A percentile compares a stretch with the other conserved stretches of the same genome.
These are phyloP conservation scores for Orchesella cincta DNA, from an alignment of 1,140 invertebrate genomes.

Conservation along the genomic window DNA sequence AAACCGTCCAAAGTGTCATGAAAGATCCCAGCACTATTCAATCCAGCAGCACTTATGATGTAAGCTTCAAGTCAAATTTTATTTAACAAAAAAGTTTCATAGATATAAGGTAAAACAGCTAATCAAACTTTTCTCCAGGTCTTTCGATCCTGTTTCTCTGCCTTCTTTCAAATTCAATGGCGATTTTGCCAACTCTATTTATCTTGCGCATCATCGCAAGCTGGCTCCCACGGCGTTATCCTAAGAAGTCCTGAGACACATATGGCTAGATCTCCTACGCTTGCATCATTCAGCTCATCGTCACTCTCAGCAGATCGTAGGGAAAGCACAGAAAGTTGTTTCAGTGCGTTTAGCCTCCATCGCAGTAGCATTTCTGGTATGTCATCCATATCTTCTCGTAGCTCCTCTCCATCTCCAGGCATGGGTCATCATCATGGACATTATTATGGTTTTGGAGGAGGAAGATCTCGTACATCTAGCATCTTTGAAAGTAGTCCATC, in stretches of 20 bases:
- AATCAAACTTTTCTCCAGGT: conserved; percentile 38
- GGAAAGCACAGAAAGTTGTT: conserved; percentile 50
- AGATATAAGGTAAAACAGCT: not conserved
- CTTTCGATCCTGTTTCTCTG: conserved; percentile 51
- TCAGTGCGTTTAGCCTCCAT: conserved; percentile 47
- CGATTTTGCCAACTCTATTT: conserved; percentile 48
- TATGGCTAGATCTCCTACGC: conserved; percentile 45
- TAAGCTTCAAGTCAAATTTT: conserved; percentile 21
- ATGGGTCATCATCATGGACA: conserved; percentile 40
- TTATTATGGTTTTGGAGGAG: conserved; percentile 38
- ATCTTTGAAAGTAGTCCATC: conserved; percentile 42
- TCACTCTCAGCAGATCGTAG: conserved; percentile 38
- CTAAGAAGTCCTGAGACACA: conserved; percentile 36
- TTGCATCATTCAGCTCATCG: conserved; percentile 43
- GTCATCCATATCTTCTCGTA: conserved; percentile 46
- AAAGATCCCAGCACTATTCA: conserved; percentile 47
- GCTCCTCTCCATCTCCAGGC: conserved; percentile 45
- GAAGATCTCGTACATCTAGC: conserved; percentile 48
- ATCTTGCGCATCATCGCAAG: conserved; percentile 48
- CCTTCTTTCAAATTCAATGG: conserved; percentile 52
- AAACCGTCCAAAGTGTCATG: conserved; percentile 49
- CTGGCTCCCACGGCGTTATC: conserved; percentile 9
- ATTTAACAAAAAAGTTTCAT: not conserved
- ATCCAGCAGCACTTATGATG: conserved; percentile 47
- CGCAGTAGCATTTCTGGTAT: conserved; percentile 48